A percentile compares a stretch with the other conserved stretches of the same genome.
Conservation (phyloP, 1,140 invertebrate species). For the Ceratosolen fusciceps region DNA sequence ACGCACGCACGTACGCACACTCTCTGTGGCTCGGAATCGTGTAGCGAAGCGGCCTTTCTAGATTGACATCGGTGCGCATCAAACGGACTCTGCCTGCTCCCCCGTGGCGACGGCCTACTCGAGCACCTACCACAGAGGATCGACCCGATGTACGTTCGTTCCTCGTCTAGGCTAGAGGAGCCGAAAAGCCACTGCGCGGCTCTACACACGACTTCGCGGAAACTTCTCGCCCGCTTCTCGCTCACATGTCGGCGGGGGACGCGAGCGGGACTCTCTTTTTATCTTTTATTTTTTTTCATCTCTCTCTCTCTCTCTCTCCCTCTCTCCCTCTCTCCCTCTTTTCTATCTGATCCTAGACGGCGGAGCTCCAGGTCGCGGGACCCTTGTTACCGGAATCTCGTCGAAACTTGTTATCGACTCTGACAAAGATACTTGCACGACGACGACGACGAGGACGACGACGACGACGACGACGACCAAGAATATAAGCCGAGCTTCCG, state of each 20-base stretch:
- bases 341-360: no score
- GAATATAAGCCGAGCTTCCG: no score
- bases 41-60: not conserved
- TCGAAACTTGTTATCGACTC: no score
- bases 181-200: not conserved
- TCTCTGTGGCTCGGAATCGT: not conserved
- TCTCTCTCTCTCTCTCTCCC: not conserved
- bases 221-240: not conserved
- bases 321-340: not conserved
- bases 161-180: not conserved
- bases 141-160: slow-evolving; percentile 45
- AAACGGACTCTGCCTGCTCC: slow-evolving; percentile 50
- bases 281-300: slow-evolving; percentile 8
- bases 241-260: not conserved
- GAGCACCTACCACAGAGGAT: slow-evolving; percentile 55
- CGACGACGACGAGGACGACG: no score
- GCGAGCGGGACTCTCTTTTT: not conserved
- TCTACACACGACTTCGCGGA: slow-evolving; percentile 28
- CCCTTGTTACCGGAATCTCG: no score
- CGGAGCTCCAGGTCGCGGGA: no score
- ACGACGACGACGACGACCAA: no score
- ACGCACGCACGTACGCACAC: not conserved
- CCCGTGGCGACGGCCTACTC: slow-evolving; percentile 54
- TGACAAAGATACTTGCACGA: no score
- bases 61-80: slow-evolving; percentile 62